Percentiles rank a stretch among this genome's conserved stretches.
Evolutionary conservation across 2,888 invertebrate genomes (phyloP).

Genomic region (Macropis europaea): DNA sequence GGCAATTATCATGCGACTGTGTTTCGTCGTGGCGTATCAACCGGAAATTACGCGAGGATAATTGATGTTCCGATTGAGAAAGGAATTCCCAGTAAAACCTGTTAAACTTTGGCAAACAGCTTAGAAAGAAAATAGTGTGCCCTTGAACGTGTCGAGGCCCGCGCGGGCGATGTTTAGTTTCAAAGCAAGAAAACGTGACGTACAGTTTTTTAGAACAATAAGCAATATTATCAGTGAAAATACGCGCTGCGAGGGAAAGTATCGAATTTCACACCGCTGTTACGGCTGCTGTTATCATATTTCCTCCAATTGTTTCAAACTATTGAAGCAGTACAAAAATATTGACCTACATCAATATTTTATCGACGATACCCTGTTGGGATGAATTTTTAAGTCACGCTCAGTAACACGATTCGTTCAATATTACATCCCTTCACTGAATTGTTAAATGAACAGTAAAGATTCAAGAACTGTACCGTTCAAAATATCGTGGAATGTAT

Average conservation of each 20-base stretch:
- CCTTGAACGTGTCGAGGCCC: not conserved
- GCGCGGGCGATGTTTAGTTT: slow-evolving; percentile 23
- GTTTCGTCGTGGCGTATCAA: not conserved
- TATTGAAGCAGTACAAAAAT: not conserved
- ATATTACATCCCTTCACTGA: too few species aligned
- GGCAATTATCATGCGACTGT: slow-evolving; percentile 27
- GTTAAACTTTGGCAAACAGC: not conserved
- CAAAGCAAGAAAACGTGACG: slow-evolving; percentile 14
- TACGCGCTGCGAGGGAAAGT: slow-evolving; percentile 1
- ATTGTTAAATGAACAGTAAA: too few species aligned
- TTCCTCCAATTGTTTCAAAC: not conserved
- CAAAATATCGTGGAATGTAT: too few species aligned
- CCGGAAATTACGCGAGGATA: not conserved
- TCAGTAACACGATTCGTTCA: too few species aligned
- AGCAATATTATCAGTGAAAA: slow-evolving; percentile 32
- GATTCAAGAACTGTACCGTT: too few species aligned
- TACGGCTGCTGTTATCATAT: not conserved
- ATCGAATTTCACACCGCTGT: too few species aligned
- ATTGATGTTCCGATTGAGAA: slow-evolving; percentile 14
- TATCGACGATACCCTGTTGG: too few species aligned
- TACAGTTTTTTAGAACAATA: slow-evolving; percentile 32
- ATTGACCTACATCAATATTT: not conserved
- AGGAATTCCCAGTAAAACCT: too few species aligned
- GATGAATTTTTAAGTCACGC: too few species aligned
- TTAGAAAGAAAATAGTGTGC: slow-evolving; percentile 30